A percentile compares a stretch with the other conserved stretches of the same genome.
phyloP scores from a whole-genome alignment of 2,113 vertebrate genomes.

The Amphiprion ocellaris region DNA sequence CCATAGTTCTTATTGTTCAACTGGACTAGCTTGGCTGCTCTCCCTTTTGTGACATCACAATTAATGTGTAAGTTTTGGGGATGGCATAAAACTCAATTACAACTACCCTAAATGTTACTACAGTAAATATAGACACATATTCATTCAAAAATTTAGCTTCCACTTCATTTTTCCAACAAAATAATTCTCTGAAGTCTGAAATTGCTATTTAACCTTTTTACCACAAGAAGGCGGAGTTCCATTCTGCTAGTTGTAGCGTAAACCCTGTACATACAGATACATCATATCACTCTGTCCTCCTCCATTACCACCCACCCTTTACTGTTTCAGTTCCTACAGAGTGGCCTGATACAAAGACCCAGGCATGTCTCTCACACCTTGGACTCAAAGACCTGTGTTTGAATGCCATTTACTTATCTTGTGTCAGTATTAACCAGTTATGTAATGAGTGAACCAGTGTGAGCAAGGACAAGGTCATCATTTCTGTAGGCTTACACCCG shows the following conservation, averaged over 20 bases:
- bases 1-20: too few relatives aligned
- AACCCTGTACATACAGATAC: background rate
- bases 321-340: too few relatives aligned
- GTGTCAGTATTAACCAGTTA: slow-evolving; percentile 50
- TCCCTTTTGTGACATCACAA: too few relatives aligned
- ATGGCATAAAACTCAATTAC: too few relatives aligned
- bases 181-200: background rate
- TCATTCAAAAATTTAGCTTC: too few relatives aligned
- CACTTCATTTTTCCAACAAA: too few relatives aligned
- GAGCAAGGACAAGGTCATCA: slow-evolving; percentile 11
- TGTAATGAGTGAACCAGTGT: slow-evolving; percentile 35
- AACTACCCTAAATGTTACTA: too few relatives aligned
- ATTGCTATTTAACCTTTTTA: background rate
- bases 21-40: too few relatives aligned
- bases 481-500: background rate
- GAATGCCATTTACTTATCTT: slow-evolving; percentile 31
- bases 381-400: slow-evolving; percentile 17
- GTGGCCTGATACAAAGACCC: too few relatives aligned
- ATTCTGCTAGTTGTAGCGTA: background rate
- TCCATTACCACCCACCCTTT: background rate
- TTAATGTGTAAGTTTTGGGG: too few relatives aligned
- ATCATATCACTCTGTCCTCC: background rate
- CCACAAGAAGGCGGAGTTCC: background rate
- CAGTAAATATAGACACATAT: too few relatives aligned
- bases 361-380: slow-evolving; percentile 7